Evolutionary conservation across 2,113 vertebrate genomes (phyloP).

Genomic region (Lophochroa leadbeateri): DNA sequence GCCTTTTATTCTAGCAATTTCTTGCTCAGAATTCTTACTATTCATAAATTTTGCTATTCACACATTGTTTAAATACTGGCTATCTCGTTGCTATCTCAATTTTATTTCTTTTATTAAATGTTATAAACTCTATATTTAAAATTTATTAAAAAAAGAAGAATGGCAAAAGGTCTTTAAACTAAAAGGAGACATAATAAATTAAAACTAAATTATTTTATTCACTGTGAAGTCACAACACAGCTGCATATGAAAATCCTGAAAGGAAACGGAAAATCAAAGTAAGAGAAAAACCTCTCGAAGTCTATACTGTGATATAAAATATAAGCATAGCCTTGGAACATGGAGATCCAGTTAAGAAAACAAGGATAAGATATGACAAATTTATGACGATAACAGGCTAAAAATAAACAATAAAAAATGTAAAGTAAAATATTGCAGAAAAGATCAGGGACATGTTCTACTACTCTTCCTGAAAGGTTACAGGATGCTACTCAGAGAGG

Average conservation of each 20-base stretch:
- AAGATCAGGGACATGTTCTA: background rate
- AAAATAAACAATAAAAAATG: background rate
- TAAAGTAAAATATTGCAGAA: background rate
- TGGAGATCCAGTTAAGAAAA: background rate
- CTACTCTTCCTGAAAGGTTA: background rate
- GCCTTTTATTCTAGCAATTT: background rate
- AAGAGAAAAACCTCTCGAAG: background rate
- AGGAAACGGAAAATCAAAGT: background rate
- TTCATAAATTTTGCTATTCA: background rate
- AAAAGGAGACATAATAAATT: background rate
- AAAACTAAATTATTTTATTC: background rate
- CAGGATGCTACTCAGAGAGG: background rate
- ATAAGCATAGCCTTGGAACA: background rate
- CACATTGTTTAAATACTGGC: background rate
- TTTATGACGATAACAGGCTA: background rate
- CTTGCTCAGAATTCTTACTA: background rate
- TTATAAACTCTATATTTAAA: background rate
- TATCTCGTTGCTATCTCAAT: background rate
- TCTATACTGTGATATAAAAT: background rate
- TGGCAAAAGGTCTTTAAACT: background rate
- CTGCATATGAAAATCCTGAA: background rate
- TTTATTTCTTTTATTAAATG: rapidly evolving
- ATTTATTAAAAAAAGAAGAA: background rate
- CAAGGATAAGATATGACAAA: background rate
- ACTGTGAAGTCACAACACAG: background rate